phyloP scores from a whole-genome alignment of 2,888 invertebrate genomes.

The Graphium colonna region DNA sequence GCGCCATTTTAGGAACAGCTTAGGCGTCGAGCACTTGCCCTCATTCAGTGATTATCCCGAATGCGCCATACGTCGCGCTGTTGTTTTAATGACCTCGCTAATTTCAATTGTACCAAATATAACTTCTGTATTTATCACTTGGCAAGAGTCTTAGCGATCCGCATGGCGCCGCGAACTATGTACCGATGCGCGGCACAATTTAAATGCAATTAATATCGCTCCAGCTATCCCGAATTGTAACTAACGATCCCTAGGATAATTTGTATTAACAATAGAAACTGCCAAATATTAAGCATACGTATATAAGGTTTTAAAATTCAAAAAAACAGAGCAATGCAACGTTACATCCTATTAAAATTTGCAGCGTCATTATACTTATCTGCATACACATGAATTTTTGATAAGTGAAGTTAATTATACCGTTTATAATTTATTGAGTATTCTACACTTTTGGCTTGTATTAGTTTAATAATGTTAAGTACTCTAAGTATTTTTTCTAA shows the following conservation, averaged over 20 bases:
- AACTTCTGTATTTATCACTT: conserved; percentile 74
- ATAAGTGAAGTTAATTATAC: too few relatives aligned
- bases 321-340: too few relatives aligned
- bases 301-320: too few relatives aligned
- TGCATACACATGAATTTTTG: too few relatives aligned
- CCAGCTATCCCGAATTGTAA: conserved; percentile 42
- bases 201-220: conserved; percentile 69
- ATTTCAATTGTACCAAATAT: conserved; percentile 78
- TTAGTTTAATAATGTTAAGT: too few relatives aligned
- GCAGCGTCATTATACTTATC: too few relatives aligned
- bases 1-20: conserved; percentile 73
- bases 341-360: too few relatives aligned
- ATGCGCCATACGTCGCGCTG: conserved; percentile 58
- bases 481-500: too few relatives aligned
- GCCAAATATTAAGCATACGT: too few relatives aligned
- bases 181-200: conserved; percentile 55
- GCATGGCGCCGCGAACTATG: conserved; percentile 34
- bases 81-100: conserved; percentile 72
- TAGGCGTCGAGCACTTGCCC: conserved; percentile 70
- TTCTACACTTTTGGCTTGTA: too few relatives aligned
- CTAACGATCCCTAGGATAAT: conserved; percentile 36
- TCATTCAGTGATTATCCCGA: conserved; percentile 71
- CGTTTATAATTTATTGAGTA: too few relatives aligned
- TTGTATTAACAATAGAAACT: too few relatives aligned
- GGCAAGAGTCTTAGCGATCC: conserved; percentile 54